Evolutionary conservation across 2,113 vertebrate genomes (phyloP).

Genomic region (Prionailurus viverrinus): DNA sequence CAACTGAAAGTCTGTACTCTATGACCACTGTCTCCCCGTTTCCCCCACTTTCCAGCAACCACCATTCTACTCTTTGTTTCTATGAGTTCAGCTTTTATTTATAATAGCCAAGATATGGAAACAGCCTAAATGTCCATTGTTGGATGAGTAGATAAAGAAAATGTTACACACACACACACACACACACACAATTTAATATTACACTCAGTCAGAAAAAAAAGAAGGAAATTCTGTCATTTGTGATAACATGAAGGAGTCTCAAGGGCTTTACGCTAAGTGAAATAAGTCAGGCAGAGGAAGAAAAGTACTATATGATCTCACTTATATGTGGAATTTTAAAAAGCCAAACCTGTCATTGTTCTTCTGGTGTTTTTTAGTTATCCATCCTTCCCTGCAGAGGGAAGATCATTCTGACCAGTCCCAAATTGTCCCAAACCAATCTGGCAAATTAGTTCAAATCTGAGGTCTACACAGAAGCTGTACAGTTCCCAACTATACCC

Average conservation of each 20-base stretch:
- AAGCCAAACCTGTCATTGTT: not conserved
- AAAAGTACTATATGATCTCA: not conserved
- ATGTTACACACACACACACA: not conserved
- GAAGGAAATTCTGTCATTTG: too few species aligned
- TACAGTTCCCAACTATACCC: not conserved
- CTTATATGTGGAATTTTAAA: not conserved
- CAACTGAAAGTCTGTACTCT: not conserved
- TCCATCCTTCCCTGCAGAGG: not conserved
- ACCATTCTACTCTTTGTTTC: not conserved
- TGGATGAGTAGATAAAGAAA: not conserved
- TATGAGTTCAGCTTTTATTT: constrained; percentile 19
- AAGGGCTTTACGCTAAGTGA: not conserved
- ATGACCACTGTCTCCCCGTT: not conserved
- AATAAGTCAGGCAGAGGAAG: not conserved
- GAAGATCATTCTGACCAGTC: not conserved
- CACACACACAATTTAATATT: too few species aligned
- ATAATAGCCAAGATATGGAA: not conserved
- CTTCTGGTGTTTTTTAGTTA: not conserved
- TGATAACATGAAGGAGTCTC: not conserved
- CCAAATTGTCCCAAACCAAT: not conserved
- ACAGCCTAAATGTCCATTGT: not conserved
- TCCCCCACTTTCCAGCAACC: not conserved
- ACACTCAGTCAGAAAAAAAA: too few species aligned
- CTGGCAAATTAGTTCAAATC: not conserved
- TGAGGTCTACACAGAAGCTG: not conserved